Base-by-base conservation (phyloP, 2,113 vertebrate genomes). In the Ptyas mucosa region DNA sequence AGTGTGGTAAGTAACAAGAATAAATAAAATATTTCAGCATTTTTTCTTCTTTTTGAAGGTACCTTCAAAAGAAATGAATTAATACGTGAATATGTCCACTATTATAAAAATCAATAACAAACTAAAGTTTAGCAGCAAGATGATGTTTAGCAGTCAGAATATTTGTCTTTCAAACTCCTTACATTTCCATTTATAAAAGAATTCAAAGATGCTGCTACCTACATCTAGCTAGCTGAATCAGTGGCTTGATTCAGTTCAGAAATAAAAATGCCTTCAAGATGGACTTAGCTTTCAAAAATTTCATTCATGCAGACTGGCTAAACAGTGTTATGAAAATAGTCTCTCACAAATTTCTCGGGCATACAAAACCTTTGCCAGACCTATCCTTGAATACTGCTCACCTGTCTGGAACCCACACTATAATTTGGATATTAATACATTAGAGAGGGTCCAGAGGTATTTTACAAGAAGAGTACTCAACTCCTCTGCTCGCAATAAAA, bases 1-100 rank as follows among this genome's bases (percentile, higher is more conserved):
- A 97, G 91, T 99, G 98, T 24, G 98, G 98, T 99, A 96, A 97
- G 98, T 90, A 87, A 49, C 8, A 3, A 1, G 8, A 12, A 12
- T 64, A 89, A 49, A 86, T 12, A 8, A 24, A 57, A 46, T 6
- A 21, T 21, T 89, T 81, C 34, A 26, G 23, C 51, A 57, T 43
- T 5, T 61, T 85, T n/a, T n/a, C 75, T 52, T 24, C 26, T n/a
- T n/a, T n/a, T n/a, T n/a, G n/a, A 49, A 92, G 24, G 20, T 87
- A 26, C 24, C 34, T 85, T 86, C 21, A 24, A 52, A 46, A 85
- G 0, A 55, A 49, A 34, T 86, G 18, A 43, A 57, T 5, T 43
- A 85, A 46, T n/a, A 43, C 51, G 18, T 64, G 18, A 46, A 24
- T 12, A 91, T 89, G 26, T 21, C 10, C 7, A 88, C 11, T 23